Evolutionary conservation across 2,888 invertebrate genomes (phyloP).

Genomic region (Lasioglossum vierecki): DNA sequence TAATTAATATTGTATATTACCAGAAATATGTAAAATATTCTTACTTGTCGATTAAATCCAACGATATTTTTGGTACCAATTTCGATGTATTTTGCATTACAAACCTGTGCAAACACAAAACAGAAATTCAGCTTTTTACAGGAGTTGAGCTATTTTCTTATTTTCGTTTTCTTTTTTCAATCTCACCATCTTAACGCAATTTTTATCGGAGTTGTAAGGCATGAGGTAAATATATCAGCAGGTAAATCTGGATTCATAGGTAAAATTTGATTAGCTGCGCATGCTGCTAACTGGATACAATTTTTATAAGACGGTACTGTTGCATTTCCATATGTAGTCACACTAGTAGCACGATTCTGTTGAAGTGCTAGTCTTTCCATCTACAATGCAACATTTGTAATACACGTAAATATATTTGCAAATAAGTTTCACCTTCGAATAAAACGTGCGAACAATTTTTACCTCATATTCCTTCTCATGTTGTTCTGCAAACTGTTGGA

Average conservation of each 20-base stretch:
- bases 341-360: slow-evolving; percentile 80
- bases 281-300: slow-evolving; percentile 98
- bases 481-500: slow-evolving; percentile 95
- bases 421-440: neutral
- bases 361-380: slow-evolving; percentile 80
- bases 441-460: slow-evolving; percentile 27
- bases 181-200: slow-evolving; percentile 94
- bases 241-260: slow-evolving; percentile 99
- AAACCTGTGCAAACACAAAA: slow-evolving; percentile 85
- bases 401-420: neutral
- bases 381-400: slow-evolving; percentile 56
- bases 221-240: slow-evolving; percentile 98
- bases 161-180: neutral
- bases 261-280: slow-evolving; percentile 95
- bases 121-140: slow-evolving; percentile 2
- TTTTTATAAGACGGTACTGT: slow-evolving; percentile 90
- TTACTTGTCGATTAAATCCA: slow-evolving; percentile 96
- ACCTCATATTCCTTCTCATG: slow-evolving; percentile 93
- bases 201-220: slow-evolving; percentile 99
- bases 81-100: slow-evolving; percentile 93
- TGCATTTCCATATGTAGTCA: slow-evolving; percentile 65
- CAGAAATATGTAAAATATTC: slow-evolving; percentile 71
- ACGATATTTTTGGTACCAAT: slow-evolving; percentile 91
- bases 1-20: neutral
- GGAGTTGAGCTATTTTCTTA: neutral